A percentile compares a stretch with the other conserved stretches of the same genome.
These are phyloP conservation scores for Mormyrus proboscirostris DNA, from an alignment of 2,797 vertebrate genomes.

Conservation along the genomic window DNA sequence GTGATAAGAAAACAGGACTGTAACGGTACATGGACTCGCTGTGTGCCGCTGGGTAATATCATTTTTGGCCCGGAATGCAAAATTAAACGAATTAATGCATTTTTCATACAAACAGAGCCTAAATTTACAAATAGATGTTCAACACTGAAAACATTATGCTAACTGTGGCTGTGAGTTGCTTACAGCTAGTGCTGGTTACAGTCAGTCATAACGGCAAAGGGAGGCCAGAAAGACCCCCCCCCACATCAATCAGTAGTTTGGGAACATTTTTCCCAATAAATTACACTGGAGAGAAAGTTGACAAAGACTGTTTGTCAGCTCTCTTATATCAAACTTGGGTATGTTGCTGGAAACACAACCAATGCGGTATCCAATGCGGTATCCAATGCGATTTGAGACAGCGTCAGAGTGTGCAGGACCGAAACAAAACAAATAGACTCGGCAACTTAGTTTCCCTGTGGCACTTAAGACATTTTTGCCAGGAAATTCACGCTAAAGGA, in stretches of 20 bases:
- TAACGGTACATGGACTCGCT: not conserved
- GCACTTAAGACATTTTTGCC: not conserved
- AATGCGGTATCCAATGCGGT: not conserved
- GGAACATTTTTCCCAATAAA: not conserved
- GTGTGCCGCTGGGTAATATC: not conserved
- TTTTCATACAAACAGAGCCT: not conserved
- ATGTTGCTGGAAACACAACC: not conserved
- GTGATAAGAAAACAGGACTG: not conserved
- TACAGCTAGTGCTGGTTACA: not conserved
- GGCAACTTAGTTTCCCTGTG: not conserved
- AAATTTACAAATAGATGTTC: not conserved
- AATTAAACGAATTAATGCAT: not conserved
- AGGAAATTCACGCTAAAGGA: not conserved
- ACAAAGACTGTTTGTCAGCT: not conserved
- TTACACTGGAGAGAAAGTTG: not conserved
- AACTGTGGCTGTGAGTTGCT: not conserved
- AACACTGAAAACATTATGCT: not conserved
- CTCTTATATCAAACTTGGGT: not conserved
- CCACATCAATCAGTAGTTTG: not conserved
- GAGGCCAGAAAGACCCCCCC: not conserved
- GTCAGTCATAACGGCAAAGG: not conserved
- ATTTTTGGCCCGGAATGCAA: not conserved
- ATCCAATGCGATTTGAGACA: not conserved
- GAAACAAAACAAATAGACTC: not conserved
- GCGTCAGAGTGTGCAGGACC: not conserved